These are phyloP conservation scores for Petrophora chlorosata DNA, from an alignment of 2,888 invertebrate species.

Conservation along the genomic window DNA sequence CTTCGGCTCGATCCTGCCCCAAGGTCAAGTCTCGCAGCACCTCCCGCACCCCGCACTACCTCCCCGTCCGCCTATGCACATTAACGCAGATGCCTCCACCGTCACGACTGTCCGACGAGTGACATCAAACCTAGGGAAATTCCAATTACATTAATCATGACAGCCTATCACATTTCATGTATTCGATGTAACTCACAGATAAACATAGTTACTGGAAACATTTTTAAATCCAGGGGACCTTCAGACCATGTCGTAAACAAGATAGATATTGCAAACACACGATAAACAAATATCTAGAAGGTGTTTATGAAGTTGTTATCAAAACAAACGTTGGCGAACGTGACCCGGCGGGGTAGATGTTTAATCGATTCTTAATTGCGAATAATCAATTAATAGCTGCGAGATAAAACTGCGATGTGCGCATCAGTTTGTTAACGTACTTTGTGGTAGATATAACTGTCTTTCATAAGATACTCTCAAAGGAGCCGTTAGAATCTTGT, in stretches of 20 bases:
- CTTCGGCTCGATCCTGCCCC: conserved; percentile 79
- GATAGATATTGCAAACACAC: conserved; percentile 43
- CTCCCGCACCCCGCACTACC: conserved; percentile 37
- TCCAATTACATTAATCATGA: conserved; percentile 17
- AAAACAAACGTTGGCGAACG: conserved; percentile 67
- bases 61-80: conserved; percentile 48
- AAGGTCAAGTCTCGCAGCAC: conserved; percentile 76
- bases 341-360: conserved; percentile 61
- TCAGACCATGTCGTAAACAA: conserved; percentile 30
- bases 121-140: conserved; percentile 23
- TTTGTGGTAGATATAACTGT: conserved; percentile 53
- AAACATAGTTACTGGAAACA: conserved; percentile 16
- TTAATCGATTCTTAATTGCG: conserved; percentile 82
- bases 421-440: conserved; percentile 59
- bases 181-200: conserved; percentile 19
- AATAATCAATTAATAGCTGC: conserved; percentile 69
- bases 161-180: conserved; percentile 13
- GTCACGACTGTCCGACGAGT: conserved; percentile 49
- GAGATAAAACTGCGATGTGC: conserved; percentile 70
- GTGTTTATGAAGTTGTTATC: conserved; percentile 49
- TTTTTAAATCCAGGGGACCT: conserved; percentile 21
- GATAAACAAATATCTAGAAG: conserved; percentile 33
- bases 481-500: too few species aligned
- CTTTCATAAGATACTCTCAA: background rate
- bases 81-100: conserved; percentile 56